Conservation (phyloP, 2,797 vertebrate genomes). For the Kryptolebias ocellatus region DNA sequence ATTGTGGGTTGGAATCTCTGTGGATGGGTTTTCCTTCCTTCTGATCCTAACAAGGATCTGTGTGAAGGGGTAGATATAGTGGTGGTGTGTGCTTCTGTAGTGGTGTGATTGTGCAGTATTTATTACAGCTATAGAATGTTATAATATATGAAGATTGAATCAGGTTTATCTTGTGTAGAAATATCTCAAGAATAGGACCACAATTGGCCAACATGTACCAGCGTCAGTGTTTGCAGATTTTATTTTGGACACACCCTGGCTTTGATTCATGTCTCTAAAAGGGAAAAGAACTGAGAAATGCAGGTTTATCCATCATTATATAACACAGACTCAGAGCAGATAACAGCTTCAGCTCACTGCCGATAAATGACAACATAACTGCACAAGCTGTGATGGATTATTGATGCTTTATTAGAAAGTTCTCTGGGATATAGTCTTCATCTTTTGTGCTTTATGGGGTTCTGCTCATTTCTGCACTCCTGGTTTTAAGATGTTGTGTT, state of each 20-base stretch:
- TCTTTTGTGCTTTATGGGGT: conserved; percentile 1
- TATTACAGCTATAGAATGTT: conserved; percentile 8
- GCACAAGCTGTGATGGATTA: conserved; percentile 33
- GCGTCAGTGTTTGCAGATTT: conserved; percentile 31
- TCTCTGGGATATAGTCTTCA: background rate
- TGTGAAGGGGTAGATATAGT: background rate
- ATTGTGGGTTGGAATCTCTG: too few relatives aligned
- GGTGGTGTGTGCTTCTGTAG: background rate
- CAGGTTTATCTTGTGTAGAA: conserved; percentile 23
- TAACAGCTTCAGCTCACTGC: conserved; percentile 58
- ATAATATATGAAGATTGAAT: conserved; percentile 12
- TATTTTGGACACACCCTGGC: conserved; percentile 53
- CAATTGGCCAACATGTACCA: conserved; percentile 36
- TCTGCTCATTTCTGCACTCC: background rate
- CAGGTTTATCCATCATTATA: conserved; percentile 61
- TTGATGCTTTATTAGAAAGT: conserved; percentile 17
- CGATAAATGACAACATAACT: conserved; percentile 38
- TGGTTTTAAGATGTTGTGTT: conserved; percentile 4
- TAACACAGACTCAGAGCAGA: conserved; percentile 59
- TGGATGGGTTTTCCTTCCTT: background rate
- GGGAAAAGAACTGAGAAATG: conserved; percentile 39
- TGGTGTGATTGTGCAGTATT: background rate
- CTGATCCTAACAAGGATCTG: background rate
- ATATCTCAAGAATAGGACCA: conserved; percentile 24
- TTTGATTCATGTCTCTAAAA: conserved; percentile 62